Conservation (phyloP, 1,140 invertebrate genomes). For the Drosophila persimilis region DNA sequence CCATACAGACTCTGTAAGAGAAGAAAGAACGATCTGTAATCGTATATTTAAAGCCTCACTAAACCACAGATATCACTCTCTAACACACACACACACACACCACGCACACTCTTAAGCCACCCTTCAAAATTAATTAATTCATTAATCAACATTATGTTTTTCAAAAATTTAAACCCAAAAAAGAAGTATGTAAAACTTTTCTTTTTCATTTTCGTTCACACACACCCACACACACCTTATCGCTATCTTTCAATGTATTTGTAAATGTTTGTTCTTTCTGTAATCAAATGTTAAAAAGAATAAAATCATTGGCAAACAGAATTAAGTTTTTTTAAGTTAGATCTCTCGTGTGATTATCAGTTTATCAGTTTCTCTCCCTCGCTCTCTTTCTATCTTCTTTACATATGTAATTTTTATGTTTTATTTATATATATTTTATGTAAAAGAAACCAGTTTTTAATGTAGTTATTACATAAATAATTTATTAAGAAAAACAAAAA, state of each 20-base stretch:
- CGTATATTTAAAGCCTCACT: constrained; percentile 49
- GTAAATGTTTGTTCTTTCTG: constrained; percentile 41
- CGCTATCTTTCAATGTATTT: constrained; percentile 38
- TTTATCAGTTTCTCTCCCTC: constrained; percentile 33
- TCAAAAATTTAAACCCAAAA: constrained; percentile 37
- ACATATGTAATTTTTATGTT: constrained; percentile 38
- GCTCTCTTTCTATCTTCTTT: constrained; percentile 5
- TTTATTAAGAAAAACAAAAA: constrained; percentile 19
- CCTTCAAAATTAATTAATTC: constrained; percentile 25
- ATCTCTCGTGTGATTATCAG: constrained; percentile 50
- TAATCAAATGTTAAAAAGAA: constrained; percentile 50
- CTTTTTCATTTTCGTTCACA: constrained; percentile 35
- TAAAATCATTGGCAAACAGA: constrained; percentile 54
- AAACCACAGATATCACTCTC: constrained; percentile 45
- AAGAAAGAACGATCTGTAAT: constrained; percentile 60
- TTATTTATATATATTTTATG: constrained; percentile 50
- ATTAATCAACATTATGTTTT: constrained; percentile 55
- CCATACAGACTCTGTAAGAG: constrained; percentile 5
- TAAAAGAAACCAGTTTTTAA: constrained; percentile 31
- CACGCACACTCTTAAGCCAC: constrained; percentile 43
- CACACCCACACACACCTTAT: no score
- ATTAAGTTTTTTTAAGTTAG: constrained; percentile 56
- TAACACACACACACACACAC: constrained; percentile 17
- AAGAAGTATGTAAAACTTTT: constrained; percentile 45
- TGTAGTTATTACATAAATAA: constrained; percentile 42